Evolutionary conservation across 2,797 vertebrate genomes (phyloP), one percentile per base, ranked within the genome.

Genomic region (Hydrolagus colliei): DNA sequence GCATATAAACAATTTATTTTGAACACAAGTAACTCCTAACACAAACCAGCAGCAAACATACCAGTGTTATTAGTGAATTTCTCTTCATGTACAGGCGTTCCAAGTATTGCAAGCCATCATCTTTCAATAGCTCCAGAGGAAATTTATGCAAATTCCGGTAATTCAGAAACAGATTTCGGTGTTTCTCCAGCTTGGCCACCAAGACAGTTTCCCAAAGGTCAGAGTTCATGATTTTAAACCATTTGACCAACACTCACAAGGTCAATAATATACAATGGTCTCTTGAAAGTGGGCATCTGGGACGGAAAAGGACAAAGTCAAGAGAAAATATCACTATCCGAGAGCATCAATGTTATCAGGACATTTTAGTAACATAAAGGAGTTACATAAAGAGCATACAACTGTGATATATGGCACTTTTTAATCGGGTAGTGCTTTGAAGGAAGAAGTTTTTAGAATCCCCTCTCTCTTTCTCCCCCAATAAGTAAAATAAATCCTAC

Each of bases 51-150:
- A 87, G 16, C 41, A 88, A 89, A 88, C 90, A 0, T 96, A 99
- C 98, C 96, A 99, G 91, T 59, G 95, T 95, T 1, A 96, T 98
- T 87, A 99, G 94, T 0, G 95, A 98, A 91, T 99, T 99, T 90
- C 96, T 96, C 93, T 98, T 99, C 97, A 99, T 97, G 89, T 98
- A 99, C 32, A 99, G 95, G 87, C 97, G 95, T 92, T 99, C 97
- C 91, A 99, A 88, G 91, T 96, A 96, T 91, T 97, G 96, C 87
- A 98, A 92, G 22, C 97, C 98, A 88, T 97, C 97, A 89, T 96
- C 97, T 87, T 95, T 97, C 87, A 99, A 92, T 73, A 99, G 89
- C 87, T 99, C 98, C 59, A 95, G 85, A 0, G 98, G 97, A 87
- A 99, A 98, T 87, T 94, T 93, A 80, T 94, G 95, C 8, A 99